These are phyloP conservation scores for Chrysaora quinquecirrha DNA, from an alignment of 30 jellyfish, hydroid and myxozoan genomes.

Conservation along the genomic window DNA sequence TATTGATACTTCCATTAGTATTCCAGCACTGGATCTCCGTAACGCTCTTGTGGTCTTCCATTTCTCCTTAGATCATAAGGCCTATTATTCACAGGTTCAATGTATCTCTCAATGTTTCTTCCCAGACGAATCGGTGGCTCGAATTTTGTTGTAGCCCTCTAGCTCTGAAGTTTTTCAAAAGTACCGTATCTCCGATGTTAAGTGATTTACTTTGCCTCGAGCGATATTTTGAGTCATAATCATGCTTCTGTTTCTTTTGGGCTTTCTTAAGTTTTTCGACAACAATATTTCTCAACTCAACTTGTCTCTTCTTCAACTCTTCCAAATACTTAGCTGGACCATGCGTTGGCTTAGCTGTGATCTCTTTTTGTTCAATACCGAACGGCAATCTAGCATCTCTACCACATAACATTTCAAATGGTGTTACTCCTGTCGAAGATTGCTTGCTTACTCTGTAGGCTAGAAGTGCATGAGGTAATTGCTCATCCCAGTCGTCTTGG, in stretches of 20 bases:
- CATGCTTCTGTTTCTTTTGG: constrained; percentile 9
- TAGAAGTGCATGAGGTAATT: constrained; percentile 23
- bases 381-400: constrained; percentile 35
- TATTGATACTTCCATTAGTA: no score
- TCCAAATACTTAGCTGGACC: neutral
- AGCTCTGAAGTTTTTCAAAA: neutral
- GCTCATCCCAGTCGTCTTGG: constrained; percentile 47
- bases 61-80: no score
- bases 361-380: constrained; percentile 1
- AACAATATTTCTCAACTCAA: neutral
- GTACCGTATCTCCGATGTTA: no score
- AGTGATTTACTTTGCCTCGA: no score
- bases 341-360: neutral
- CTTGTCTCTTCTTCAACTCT: neutral
- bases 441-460: constrained; percentile 23
- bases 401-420: constrained; percentile 51
- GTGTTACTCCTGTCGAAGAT: constrained; percentile 31
- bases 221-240: no score
- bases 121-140: no score
- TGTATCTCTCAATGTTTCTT: no score
- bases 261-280: constrained; percentile 11
- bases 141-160: no score
- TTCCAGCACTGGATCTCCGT: no score
- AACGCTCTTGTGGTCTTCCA: no score
- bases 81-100: no score